Conservation (phyloP, 37 sponge, comb jelly and placozoan species). For the Tethya wilhelma region DNA sequence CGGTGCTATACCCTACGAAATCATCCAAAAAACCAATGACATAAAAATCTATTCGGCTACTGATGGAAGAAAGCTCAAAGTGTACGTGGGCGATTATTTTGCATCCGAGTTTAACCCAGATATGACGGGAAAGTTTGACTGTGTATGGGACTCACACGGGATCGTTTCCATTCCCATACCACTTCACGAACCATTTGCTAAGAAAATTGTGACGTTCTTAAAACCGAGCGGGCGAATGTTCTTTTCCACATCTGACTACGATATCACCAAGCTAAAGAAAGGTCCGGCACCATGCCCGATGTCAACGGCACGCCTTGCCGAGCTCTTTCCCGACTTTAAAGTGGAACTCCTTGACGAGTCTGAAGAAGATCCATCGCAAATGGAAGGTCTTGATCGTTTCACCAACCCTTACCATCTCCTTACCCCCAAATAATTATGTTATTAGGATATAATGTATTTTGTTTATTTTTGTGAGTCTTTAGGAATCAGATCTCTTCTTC, state of each 20-base stretch:
- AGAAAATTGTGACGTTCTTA: conserved; percentile 11
- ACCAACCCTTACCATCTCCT: background rate
- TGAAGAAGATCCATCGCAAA: background rate
- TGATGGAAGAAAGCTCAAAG: background rate
- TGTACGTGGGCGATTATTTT: conserved; percentile 33
- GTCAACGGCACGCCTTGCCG: background rate
- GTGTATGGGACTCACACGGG: conserved; percentile 26
- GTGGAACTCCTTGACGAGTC: conserved; percentile 13
- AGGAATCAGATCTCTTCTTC: too few species aligned
- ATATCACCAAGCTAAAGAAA: background rate
- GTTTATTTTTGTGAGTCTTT: background rate
- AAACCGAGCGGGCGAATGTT: conserved; percentile 16
- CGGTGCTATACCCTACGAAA: conserved; percentile 3
- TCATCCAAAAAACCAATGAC: background rate
- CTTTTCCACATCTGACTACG: conserved; percentile 21
- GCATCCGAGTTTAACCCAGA: background rate
- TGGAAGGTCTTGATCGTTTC: background rate
- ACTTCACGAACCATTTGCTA: background rate
- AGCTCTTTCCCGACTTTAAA: conserved; percentile 5
- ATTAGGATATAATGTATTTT: background rate
- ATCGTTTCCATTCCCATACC: background rate
- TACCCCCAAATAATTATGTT: background rate
- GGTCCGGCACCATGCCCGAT: conserved; percentile 18
- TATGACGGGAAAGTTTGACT: conserved; percentile 11
- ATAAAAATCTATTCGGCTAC: conserved; percentile 33